Conservation (phyloP, 2,797 vertebrate genomes). For the Hydrophis major region DNA sequence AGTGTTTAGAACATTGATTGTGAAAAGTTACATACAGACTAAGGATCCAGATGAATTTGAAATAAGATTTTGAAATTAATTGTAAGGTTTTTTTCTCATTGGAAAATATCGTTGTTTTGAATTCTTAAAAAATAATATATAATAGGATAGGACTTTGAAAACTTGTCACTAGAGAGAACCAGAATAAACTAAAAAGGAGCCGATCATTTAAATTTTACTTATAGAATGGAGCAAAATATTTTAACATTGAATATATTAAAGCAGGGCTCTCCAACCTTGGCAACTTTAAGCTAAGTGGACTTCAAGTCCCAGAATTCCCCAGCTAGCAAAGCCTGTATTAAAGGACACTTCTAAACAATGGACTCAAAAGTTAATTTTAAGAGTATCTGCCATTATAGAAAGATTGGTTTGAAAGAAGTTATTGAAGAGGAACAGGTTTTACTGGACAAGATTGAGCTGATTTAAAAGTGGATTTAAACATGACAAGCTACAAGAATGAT, state of each 20-base stretch:
- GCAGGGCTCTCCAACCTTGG: too few species aligned
- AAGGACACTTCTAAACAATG: not conserved
- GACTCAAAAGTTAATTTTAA: not conserved
- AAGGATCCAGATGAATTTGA: not conserved
- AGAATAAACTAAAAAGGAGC: not conserved
- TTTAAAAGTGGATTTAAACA: not conserved
- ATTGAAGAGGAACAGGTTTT: not conserved
- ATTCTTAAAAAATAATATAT: not conserved
- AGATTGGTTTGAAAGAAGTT: not conserved
- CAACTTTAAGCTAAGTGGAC: too few species aligned
- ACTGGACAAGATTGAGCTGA: not conserved
- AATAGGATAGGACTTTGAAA: not conserved
- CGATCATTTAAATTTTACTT: not conserved
- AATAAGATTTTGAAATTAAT: not conserved
- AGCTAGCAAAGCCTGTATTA: not conserved
- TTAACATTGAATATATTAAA: not conserved
- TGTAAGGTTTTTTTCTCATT: not conserved
- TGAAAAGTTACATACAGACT: not conserved
- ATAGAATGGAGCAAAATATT: not conserved
- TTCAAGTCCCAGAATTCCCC: too few species aligned
- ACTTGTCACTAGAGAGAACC: not conserved
- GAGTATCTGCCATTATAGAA: not conserved
- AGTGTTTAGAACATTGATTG: not conserved
- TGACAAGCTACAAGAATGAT: not conserved
- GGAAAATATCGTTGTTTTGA: not conserved